Evolutionary conservation across 2,113 vertebrate genomes (phyloP), one percentile per base, ranked within the genome.

Genomic region (Pygoscelis adeliae): DNA sequence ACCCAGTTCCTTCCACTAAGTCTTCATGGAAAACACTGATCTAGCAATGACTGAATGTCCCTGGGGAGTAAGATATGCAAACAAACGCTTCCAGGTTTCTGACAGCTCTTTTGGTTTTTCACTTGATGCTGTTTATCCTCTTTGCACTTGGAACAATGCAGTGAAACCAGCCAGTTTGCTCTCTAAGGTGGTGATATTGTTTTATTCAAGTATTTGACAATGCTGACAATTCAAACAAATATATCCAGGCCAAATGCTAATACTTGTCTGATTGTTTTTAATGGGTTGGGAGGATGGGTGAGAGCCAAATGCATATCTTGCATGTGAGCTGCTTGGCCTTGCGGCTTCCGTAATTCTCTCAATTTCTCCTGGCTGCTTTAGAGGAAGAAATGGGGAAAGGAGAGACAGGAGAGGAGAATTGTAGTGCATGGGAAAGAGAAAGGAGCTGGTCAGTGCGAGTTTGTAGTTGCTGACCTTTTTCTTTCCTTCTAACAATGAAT

Each of bases 1-100:
- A 77, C 90, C 92, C 93, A 90, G 90, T 95, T 97, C 93, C 93
- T 96, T 97, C 93, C 82, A 96, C 49, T 29, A 8, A 61, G 27
- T 55, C 56, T 90, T 91, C 15, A 49, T 66, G 95, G 87, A 95
- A 90, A 92, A 85, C 19, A 69, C 40, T 34, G 14, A 36, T 87
- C 44, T 85, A 61, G 85, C 40, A 59, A 21, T 94, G 90, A 90
- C 66, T 87, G 56, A 82, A 9, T 61, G 70, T 90, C 93, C 78
- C 58, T 66, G 32, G 81, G 46, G 95, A n/a, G 42, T 42, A 61
- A 84, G 70, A 93, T 47, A 56, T 1, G 29, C 58, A 85, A 96
- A 95, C 90, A 96, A 95, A 84, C 2, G 5, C 58, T 94, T 93
- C 86, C 86, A 87, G 69, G 61, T 95, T 93, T 91, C 80, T 86